phyloP scores from a whole-genome alignment of 2,113 vertebrate genomes.

The Lampris incognitus region DNA sequence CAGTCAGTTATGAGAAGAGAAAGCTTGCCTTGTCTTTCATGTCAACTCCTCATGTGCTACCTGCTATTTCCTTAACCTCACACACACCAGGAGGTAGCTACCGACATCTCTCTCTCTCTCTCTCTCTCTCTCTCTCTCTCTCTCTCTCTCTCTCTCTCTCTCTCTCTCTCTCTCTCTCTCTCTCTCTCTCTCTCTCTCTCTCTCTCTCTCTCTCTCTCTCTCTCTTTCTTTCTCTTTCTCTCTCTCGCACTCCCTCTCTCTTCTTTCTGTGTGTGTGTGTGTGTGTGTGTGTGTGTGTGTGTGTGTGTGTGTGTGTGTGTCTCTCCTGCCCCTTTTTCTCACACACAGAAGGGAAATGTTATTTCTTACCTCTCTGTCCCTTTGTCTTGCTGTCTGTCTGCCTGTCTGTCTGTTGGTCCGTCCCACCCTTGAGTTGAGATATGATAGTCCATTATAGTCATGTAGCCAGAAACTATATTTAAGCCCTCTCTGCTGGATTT shows the following conservation, averaged over 20 bases:
- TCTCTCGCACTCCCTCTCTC: slow-evolving; percentile 35
- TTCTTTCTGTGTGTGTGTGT: slow-evolving; percentile 2
- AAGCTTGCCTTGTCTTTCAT: slow-evolving; percentile 44
- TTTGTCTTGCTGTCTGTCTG: too few species aligned
- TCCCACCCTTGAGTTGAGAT: slow-evolving; percentile 41
- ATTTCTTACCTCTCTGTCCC: slow-evolving; percentile 18
- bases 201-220: slow-evolving; percentile 14
- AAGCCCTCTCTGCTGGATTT: slow-evolving; percentile 55
- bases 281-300: too few species aligned
- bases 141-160: slow-evolving; percentile 25
- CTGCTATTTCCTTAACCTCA: slow-evolving; percentile 49
- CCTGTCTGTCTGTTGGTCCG: too few species aligned
- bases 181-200: slow-evolving; percentile 25
- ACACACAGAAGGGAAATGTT: too few species aligned
- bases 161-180: slow-evolving; percentile 32
- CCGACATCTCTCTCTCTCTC: slow-evolving; percentile 41
- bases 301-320: too few species aligned
- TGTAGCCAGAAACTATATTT: slow-evolving; percentile 22
- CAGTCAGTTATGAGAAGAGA: slow-evolving; percentile 43
- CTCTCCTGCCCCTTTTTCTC: too few species aligned
- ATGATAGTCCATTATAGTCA: slow-evolving; percentile 64
- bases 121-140: slow-evolving; percentile 31
- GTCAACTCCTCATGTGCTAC: slow-evolving; percentile 50
- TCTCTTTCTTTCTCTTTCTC: slow-evolving; percentile 4
- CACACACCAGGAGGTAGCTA: slow-evolving; percentile 54